Conservation (phyloP, 1,140 invertebrate genomes). For the Ostrea edulis region DNA sequence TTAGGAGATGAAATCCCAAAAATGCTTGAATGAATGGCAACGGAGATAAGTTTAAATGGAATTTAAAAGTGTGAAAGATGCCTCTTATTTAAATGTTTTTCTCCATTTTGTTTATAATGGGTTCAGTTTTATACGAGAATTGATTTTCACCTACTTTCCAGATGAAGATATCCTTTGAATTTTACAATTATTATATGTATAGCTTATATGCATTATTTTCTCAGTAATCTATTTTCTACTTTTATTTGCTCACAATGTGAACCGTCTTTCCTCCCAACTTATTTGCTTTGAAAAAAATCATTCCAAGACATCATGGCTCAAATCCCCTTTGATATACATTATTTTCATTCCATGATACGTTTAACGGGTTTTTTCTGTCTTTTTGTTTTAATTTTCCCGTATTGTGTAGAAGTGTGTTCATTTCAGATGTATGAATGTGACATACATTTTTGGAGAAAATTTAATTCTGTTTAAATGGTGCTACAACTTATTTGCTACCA, state of each 20-base stretch:
- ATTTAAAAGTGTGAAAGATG: not conserved
- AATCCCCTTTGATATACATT: not conserved
- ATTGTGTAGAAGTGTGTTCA: not conserved
- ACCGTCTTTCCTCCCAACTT: not conserved
- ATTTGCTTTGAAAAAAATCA: not conserved
- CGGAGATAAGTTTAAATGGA: not conserved
- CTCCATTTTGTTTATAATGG: not conserved
- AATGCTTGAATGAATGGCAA: not conserved
- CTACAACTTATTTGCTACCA: not conserved
- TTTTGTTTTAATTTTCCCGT: not conserved
- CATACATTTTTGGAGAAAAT: not conserved
- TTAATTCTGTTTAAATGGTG: not conserved
- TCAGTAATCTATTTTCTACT: not conserved
- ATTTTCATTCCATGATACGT: not conserved
- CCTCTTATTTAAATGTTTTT: not conserved
- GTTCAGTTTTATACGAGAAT: not conserved
- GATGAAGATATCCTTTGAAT: too few species aligned
- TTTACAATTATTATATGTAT: not conserved
- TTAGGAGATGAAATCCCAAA: not conserved
- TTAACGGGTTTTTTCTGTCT: not conserved
- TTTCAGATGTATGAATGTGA: not conserved
- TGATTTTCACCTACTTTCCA: not conserved
- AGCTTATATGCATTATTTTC: not conserved
- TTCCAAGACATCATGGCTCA: conserved; percentile 5
- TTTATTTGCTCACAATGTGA: not conserved